Base-by-base conservation (phyloP, 1,140 invertebrate species). In the Drosophila ananassae region DNA sequence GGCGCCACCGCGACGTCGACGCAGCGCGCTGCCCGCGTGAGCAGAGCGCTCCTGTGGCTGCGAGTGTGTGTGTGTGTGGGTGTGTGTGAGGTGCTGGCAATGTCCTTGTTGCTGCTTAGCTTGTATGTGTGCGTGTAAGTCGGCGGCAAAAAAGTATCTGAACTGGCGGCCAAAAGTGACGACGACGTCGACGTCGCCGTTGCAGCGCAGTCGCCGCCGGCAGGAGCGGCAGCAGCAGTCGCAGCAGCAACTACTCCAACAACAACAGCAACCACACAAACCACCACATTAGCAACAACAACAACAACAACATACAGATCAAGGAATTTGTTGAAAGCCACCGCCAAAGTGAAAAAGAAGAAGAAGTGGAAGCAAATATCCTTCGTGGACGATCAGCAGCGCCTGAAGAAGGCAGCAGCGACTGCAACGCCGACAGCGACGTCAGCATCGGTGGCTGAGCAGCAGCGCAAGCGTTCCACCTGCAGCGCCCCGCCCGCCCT, bases 161-260 rank as follows among this genome's bases (percentile, higher is more conserved):
- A 87, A 79, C 83, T 89, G 83, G 83, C 83, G 83, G 83, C 78
- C 82, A 87, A 87, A 89, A 80, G 83, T 87, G 75, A 89, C 79
- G 73, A 79, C 66, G 64, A 52, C 75, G 63, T 55, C 62, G 82
- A 72, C 78, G 82, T 60, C 62, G 78, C 67, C 48, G 76, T 69
- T 54, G 74, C 75, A 62, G 67, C 67, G 67, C 67, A 41, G 47
- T 57, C 66, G 50, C 60, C 76, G 64, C 71, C 73, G 61, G 64
- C 61, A 55, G 61, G 57, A 63, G 60, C 74, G 53, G 52, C 54
- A 62, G 39, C 56, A 74, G 46, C 60, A 58, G 10, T 71, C 69
- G 37, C 66, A 68, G 24, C 74, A 56, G 25, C 25, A 28, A 17
- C 17, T 17, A 17, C 30, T 44, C 21, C 52, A 53, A 17, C 48